These are phyloP conservation scores for Tortrix viridana DNA, from an alignment of 2,888 invertebrate species.

Conservation along the genomic window DNA sequence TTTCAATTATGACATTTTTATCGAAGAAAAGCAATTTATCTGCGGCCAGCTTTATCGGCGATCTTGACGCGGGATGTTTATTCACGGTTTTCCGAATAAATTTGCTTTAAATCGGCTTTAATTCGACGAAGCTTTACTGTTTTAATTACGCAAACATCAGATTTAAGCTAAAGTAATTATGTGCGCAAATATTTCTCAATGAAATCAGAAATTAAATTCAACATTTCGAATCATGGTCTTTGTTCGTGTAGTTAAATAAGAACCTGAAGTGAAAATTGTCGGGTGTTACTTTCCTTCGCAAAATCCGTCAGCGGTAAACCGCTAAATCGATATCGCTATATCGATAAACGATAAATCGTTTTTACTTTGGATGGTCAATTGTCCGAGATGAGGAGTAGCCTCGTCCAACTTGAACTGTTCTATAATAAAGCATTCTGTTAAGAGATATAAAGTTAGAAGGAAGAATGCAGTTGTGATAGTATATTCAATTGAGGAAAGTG, in stretches of 20 bases:
- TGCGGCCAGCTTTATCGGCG: constrained; percentile 25
- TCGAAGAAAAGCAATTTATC: constrained; percentile 34
- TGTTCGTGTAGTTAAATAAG: neutral
- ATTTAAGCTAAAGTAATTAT: constrained; percentile 29
- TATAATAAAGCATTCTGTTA: no score
- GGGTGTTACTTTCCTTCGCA: neutral
- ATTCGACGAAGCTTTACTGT: constrained; percentile 30
- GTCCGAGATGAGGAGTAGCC: no score
- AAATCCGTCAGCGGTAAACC: no score
- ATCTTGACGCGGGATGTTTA: constrained; percentile 27
- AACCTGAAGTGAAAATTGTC: neutral
- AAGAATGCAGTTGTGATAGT: no score
- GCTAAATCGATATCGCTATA: no score
- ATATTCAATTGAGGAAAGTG: no score
- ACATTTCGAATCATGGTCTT: neutral
- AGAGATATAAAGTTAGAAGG: no score
- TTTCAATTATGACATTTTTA: constrained; percentile 25
- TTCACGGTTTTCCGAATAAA: constrained; percentile 29
- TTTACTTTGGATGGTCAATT: no score
- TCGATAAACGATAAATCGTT: no score
- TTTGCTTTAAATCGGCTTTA: constrained; percentile 27
- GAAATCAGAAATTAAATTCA: constrained; percentile 10
- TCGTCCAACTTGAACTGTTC: no score
- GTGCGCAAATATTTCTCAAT: constrained; percentile 16
- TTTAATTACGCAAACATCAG: constrained; percentile 31